phyloP scores from a whole-genome alignment of 2,888 invertebrate genomes.

The Mythimna albipuncta region DNA sequence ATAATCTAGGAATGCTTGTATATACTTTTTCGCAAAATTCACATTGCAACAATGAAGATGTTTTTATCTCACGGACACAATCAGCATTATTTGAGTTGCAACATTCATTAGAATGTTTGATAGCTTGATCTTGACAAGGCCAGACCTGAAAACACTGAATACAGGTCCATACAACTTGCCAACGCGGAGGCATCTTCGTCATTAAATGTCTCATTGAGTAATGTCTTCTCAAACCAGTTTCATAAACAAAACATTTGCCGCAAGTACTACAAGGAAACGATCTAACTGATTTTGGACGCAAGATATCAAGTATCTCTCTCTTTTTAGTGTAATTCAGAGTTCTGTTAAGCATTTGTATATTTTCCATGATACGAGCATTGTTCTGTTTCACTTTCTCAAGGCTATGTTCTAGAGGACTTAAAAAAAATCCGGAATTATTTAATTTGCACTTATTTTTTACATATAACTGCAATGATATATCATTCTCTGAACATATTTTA shows the following conservation, averaged over 20 bases:
- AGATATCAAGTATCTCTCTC: slow-evolving; percentile 82
- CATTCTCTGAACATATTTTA: slow-evolving; percentile 41
- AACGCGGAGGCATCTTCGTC: slow-evolving; percentile 78
- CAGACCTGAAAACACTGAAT: slow-evolving; percentile 88
- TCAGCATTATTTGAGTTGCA: slow-evolving; percentile 76
- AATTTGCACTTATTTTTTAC: slow-evolving; percentile 47
- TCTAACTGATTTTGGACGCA: slow-evolving; percentile 78
- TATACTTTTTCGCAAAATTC: slow-evolving; percentile 88
- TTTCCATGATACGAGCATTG: slow-evolving; percentile 88
- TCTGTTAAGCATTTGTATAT: slow-evolving; percentile 86
- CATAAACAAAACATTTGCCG: slow-evolving; percentile 87
- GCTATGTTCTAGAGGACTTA: slow-evolving; percentile 83
- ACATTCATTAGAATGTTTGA: slow-evolving; percentile 81
- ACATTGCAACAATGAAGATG: slow-evolving; percentile 85
- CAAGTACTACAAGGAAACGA: slow-evolving; percentile 84
- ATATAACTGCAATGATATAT: slow-evolving; percentile 39
- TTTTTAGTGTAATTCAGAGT: slow-evolving; percentile 86
- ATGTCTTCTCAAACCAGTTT: slow-evolving; percentile 85
- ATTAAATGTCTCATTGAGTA: slow-evolving; percentile 80
- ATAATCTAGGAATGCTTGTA: slow-evolving; percentile 84
- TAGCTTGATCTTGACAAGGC: slow-evolving; percentile 82
- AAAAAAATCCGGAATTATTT: slow-evolving; percentile 49
- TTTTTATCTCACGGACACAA: slow-evolving; percentile 83
- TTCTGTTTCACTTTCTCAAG: slow-evolving; percentile 87
- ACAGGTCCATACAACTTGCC: slow-evolving; percentile 89